A percentile compares a stretch with the other conserved stretches of the same genome.
Conservation (phyloP, 2,888 invertebrate genomes). For the Buathra laborator region DNA sequence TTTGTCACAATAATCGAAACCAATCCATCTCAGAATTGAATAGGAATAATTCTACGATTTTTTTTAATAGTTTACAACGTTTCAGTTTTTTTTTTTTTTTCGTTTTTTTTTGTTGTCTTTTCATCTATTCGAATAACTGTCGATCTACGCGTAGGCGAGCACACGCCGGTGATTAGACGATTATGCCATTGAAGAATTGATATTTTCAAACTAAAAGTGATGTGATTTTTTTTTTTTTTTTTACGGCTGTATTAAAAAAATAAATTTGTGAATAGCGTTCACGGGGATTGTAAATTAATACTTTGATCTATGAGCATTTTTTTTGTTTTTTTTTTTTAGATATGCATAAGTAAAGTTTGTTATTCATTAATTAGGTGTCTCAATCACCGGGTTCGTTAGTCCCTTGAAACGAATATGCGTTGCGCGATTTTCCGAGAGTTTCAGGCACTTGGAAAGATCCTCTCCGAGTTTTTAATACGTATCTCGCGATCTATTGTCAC, state of each 20-base stretch:
- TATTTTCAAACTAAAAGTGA: not conserved
- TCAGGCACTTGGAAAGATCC: slow-evolving; percentile 43
- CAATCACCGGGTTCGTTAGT: no score
- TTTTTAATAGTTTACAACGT: not conserved
- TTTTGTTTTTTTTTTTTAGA: no score
- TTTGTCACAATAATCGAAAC: slow-evolving; percentile 24
- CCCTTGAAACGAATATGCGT: no score
- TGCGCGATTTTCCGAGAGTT: not conserved
- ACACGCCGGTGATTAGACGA: not conserved
- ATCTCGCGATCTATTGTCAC: no score
- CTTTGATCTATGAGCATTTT: no score
- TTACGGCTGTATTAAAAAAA: no score
- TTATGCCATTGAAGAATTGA: not conserved
- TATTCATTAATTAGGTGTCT: no score
- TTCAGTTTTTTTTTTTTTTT: not conserved
- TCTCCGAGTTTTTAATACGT: slow-evolving; percentile 11
- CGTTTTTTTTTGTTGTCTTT: not conserved
- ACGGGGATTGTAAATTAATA: no score
- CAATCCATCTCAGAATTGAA: slow-evolving; percentile 15
- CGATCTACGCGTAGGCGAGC: not conserved
- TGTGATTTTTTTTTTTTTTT: no score
- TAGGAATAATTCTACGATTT: slow-evolving; percentile 24
- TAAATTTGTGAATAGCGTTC: no score
- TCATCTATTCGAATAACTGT: not conserved
- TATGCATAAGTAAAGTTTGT: no score